phyloP scores from a whole-genome alignment of 2,888 invertebrate genomes.

The Pasiphila rectangulata region DNA sequence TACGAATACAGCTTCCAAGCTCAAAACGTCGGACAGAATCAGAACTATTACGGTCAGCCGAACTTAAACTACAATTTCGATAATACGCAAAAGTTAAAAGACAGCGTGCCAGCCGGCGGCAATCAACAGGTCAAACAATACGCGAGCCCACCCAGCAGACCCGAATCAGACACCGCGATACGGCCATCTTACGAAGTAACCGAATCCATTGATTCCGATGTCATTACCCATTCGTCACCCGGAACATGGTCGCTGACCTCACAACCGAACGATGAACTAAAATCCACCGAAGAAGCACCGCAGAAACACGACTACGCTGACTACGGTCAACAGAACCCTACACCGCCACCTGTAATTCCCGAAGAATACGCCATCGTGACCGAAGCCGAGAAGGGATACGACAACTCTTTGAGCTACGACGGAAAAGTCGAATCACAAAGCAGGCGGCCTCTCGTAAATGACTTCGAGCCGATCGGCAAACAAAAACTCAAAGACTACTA shows the following conservation, averaged over 20 bases:
- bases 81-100: conserved; percentile 60
- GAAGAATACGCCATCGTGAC: conserved; percentile 72
- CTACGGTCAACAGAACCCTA: conserved; percentile 52
- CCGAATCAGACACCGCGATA: conserved; percentile 42
- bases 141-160: conserved; percentile 46
- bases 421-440: conserved; percentile 69
- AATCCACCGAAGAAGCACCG: conserved; percentile 51
- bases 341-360: conserved; percentile 52
- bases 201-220: conserved; percentile 61
- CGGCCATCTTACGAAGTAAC: conserved; percentile 71
- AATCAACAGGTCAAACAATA: conserved; percentile 63
- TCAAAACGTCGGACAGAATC: conserved; percentile 59
- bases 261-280: conserved; percentile 50
- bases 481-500: conserved; percentile 74
- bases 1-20: conserved; percentile 54
- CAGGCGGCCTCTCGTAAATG: conserved; percentile 69
- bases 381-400: conserved; percentile 66
- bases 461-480: conserved; percentile 70
- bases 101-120: conserved; percentile 58
- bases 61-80: conserved; percentile 48
- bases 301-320: conserved; percentile 50
- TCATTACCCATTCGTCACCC: conserved; percentile 57
- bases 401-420: conserved; percentile 68
- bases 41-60: conserved; percentile 47
- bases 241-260: conserved; percentile 62